Percentiles rank a stretch among this genome's conserved stretches.
Evolutionary conservation across 2,113 vertebrate genomes (phyloP).

Genomic region (Clarias gariepinus): DNA sequence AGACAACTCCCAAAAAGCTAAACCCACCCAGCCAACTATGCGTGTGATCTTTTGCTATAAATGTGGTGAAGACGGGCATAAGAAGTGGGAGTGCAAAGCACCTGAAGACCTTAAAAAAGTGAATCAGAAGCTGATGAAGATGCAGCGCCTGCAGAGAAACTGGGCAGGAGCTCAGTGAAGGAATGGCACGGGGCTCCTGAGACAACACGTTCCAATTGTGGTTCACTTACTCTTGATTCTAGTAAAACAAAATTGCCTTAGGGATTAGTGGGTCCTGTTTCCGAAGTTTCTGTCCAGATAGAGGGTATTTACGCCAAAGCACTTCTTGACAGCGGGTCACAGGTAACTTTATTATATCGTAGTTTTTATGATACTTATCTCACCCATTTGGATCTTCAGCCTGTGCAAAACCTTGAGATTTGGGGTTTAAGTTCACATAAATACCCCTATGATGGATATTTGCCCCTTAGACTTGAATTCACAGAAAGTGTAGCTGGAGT

Average conservation of each 20-base stretch:
- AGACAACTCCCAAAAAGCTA: not conserved
- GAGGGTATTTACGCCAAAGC: slow-evolving; percentile 3
- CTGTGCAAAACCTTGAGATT: slow-evolving; percentile 15
- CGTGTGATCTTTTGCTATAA: slow-evolving; percentile 1
- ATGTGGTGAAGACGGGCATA: too few species aligned
- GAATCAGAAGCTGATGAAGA: too few species aligned
- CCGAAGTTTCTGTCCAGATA: slow-evolving; percentile 27
- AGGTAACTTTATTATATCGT: slow-evolving; percentile 10
- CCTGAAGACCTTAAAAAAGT: too few species aligned
- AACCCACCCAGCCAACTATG: too few species aligned
- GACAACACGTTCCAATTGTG: not conserved
- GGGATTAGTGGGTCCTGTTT: not conserved
- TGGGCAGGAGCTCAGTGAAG: too few species aligned
- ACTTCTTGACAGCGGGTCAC: slow-evolving; percentile 19
- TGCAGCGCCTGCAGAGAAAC: too few species aligned
- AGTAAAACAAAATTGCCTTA: not conserved
- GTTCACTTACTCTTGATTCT: not conserved
- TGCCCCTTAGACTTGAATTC: too few species aligned
- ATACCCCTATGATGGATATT: too few species aligned
- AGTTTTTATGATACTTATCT: slow-evolving; percentile 19
- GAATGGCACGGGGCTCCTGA: not conserved
- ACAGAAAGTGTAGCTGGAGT: too few species aligned
- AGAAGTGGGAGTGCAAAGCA: too few species aligned
- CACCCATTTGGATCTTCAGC: slow-evolving; percentile 18
- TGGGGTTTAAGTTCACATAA: slow-evolving; percentile 27